phyloP scores from a whole-genome alignment of 1,140 invertebrate genomes.

The Drosophila ercepeae region DNA sequence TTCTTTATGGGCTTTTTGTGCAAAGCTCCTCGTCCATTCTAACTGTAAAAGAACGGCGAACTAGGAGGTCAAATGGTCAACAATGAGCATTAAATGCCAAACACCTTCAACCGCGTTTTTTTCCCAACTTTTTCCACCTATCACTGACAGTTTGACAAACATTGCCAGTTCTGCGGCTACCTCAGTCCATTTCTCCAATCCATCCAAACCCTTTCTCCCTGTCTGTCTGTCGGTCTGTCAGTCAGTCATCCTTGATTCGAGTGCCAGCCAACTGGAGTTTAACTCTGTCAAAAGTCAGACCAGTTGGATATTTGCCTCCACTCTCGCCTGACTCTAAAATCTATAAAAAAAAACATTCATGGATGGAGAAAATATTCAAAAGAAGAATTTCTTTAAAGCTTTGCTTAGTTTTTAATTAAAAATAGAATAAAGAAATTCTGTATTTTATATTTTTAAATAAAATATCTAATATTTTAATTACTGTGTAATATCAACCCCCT shows the following conservation, averaged over 20 bases:
- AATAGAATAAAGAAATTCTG: too few relatives aligned
- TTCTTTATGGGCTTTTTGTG: constrained; percentile 75
- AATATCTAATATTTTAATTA: not conserved
- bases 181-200: constrained; percentile 5
- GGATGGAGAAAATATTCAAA: constrained; percentile 12
- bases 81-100: constrained; percentile 69
- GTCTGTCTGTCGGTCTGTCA: constrained; percentile 38
- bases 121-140: not conserved
- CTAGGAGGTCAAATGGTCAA: constrained; percentile 62
- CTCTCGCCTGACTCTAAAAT: constrained; percentile 21
- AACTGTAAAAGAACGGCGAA: constrained; percentile 47
- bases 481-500: not conserved
- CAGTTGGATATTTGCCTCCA: constrained; percentile 34
- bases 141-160: constrained; percentile 71
- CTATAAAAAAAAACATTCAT: constrained; percentile 28
- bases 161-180: constrained; percentile 34
- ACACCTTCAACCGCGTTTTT: constrained; percentile 51
- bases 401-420: too few relatives aligned
- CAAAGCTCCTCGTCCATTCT: constrained; percentile 59
- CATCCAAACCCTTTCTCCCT: constrained; percentile 38
- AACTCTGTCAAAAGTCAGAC: constrained; percentile 68
- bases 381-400: too few relatives aligned
- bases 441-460: too few relatives aligned
- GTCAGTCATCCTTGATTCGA: constrained; percentile 50
- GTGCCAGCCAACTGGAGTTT: constrained; percentile 60